These are phyloP conservation scores for Poecilia gillii DNA, from an alignment of 2,797 vertebrate genomes.

Conservation along the genomic window DNA sequence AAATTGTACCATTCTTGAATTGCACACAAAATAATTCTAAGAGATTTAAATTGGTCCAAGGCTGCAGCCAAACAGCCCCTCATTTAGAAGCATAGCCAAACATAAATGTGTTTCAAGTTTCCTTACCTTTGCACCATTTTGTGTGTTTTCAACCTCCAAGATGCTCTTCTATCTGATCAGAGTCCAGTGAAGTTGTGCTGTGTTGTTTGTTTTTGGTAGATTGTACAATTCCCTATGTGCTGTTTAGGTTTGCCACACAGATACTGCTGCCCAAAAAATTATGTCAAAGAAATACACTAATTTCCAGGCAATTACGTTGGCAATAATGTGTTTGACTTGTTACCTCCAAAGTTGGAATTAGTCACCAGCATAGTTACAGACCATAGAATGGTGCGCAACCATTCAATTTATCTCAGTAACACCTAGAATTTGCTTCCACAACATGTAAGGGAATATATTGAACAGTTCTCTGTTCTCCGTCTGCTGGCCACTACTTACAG, in stretches of 20 bases:
- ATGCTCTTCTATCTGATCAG: neutral
- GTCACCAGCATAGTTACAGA: neutral
- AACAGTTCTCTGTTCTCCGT: neutral
- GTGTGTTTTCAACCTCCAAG: neutral
- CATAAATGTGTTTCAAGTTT: neutral
- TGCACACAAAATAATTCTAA: neutral
- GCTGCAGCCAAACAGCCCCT: neutral
- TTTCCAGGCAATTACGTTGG: neutral
- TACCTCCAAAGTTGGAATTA: neutral
- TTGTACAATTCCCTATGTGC: neutral
- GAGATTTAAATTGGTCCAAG: neutral
- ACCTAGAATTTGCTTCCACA: neutral
- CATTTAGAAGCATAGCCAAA: neutral
- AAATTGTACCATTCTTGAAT: neutral
- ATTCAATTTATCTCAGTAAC: neutral
- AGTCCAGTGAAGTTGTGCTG: neutral
- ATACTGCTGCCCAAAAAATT: neutral
- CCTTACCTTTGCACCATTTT: neutral
- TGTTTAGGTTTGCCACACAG: neutral
- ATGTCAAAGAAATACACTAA: neutral
- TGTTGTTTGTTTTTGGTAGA: neutral
- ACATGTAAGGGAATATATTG: neutral
- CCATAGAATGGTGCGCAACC: neutral
- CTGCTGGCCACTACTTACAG: neutral
- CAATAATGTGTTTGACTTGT: neutral